These are phyloP conservation scores for Drosophila aff. DNA, from an alignment of 1,140 invertebrate species.

Conservation along the genomic window DNA sequence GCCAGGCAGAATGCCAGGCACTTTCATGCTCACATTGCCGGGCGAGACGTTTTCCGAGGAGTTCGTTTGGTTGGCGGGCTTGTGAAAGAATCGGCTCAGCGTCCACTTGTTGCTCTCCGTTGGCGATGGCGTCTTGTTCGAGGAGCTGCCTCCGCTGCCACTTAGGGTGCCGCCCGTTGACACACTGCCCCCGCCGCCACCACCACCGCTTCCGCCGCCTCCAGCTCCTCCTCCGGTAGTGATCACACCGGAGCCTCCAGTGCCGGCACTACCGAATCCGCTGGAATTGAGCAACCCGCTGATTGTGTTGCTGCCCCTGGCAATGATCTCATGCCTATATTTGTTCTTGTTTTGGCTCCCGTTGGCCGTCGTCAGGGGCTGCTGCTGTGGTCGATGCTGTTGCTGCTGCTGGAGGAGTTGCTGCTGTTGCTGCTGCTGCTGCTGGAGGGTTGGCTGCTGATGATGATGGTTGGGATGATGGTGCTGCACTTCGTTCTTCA, in stretches of 20 bases:
- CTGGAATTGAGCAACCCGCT: constrained; percentile 65
- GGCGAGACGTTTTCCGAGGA: constrained; percentile 61
- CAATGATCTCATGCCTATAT: constrained; percentile 68
- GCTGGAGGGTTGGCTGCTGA: constrained; percentile 23
- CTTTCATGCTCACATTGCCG: constrained; percentile 74
- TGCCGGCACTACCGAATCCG: constrained; percentile 36
- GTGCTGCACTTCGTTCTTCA: constrained; percentile 62
- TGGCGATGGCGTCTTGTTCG: constrained; percentile 82
- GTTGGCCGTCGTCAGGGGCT: constrained; percentile 37
- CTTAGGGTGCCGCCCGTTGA: constrained; percentile 49
- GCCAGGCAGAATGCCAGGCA: constrained; percentile 70
- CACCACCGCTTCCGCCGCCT: neutral
- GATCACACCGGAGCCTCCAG: constrained; percentile 10
- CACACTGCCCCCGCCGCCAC: neutral
- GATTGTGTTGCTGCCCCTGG: constrained; percentile 69
- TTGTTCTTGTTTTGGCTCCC: constrained; percentile 65
- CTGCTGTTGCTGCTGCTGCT: constrained; percentile 40
- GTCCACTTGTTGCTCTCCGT: constrained; percentile 79
- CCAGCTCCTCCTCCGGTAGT: constrained; percentile 1
- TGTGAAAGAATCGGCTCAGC: constrained; percentile 73
- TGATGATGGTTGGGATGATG: constrained; percentile 47
- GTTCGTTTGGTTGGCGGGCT: constrained; percentile 64
- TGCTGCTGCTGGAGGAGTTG: constrained; percentile 45
- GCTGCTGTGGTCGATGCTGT: constrained; percentile 17
- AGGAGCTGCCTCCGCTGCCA: constrained; percentile 67